A percentile compares a stretch with the other conserved stretches of the same genome.
phyloP scores from a whole-genome alignment of 2,797 vertebrate species.

The Helarctos malayanus region DNA sequence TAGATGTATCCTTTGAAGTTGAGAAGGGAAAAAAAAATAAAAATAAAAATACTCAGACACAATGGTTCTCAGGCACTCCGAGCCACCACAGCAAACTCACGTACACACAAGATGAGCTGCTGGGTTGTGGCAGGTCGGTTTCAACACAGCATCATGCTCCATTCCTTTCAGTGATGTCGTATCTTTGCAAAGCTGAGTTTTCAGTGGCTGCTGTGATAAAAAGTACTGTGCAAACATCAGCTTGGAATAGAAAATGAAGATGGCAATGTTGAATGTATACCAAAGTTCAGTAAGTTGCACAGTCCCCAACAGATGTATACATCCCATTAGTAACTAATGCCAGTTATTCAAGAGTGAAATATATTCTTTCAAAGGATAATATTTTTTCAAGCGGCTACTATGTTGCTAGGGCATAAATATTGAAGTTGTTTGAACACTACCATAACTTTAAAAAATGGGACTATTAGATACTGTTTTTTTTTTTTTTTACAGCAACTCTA shows the following conservation, averaged over 20 bases:
- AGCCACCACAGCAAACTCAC: not conserved
- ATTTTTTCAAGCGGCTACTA: not conserved
- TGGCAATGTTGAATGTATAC: not conserved
- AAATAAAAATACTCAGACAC: not conserved
- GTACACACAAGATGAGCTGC: not conserved
- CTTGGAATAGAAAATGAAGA: not conserved
- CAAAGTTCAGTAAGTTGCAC: not conserved
- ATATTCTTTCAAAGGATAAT: not conserved
- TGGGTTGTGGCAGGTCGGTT: not conserved
- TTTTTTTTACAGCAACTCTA: not conserved
- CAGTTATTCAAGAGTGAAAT: not conserved
- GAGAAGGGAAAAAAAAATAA: conserved; percentile 9
- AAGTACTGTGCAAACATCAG: not conserved
- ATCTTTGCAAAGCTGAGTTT: not conserved
- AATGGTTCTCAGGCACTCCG: not conserved
- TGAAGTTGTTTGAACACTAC: not conserved
- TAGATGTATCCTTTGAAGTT: accelerated
- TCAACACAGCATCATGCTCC: not conserved
- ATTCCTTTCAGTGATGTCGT: not conserved
- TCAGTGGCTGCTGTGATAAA: not conserved
- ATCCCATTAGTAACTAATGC: not conserved
- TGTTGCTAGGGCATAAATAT: not conserved
- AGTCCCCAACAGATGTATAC: not conserved
- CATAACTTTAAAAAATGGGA: not conserved
- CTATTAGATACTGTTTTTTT: not conserved